phyloP scores from a whole-genome alignment of 2,888 invertebrate genomes.

The Platypus cylindrus region DNA sequence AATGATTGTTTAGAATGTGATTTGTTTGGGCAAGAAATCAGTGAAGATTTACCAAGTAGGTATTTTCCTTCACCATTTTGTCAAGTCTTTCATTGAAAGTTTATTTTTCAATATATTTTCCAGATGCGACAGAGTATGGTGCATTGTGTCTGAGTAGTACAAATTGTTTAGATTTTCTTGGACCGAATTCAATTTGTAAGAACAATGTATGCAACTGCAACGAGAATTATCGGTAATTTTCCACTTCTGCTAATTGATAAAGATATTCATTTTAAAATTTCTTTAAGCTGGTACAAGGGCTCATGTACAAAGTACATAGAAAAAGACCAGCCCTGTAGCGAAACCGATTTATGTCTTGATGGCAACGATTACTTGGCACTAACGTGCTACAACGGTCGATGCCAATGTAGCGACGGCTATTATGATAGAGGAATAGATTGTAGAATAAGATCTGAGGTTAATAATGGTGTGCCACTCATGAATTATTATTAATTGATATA shows the following conservation, averaged over 20 bases:
- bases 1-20: no score
- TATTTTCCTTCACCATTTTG: no score
- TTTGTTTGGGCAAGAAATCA: no score
- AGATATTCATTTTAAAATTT: neutral
- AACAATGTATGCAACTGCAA: conserved; percentile 18
- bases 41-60: no score
- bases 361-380: conserved; percentile 18
- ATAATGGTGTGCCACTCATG: conserved; percentile 4
- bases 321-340: conserved; percentile 17
- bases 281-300: conserved; percentile 20
- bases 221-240: conserved; percentile 13
- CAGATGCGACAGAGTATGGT: conserved; percentile 21
- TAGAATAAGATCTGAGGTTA: conserved; percentile 12
- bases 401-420: conserved; percentile 18
- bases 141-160: conserved; percentile 15
- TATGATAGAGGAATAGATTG: conserved; percentile 22
- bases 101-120: conserved; percentile 6
- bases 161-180: conserved; percentile 21
- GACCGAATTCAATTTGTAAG: conserved; percentile 16
- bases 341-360: conserved; percentile 17
- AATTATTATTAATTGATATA: conserved; percentile 2
- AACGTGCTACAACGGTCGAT: conserved; percentile 12
- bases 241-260: neutral
- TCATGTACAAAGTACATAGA: conserved; percentile 17
- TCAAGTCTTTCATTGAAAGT: no score